These are phyloP conservation scores for Clinocottus analis DNA, from an alignment of 2,113 vertebrate species.

Conservation along the genomic window DNA sequence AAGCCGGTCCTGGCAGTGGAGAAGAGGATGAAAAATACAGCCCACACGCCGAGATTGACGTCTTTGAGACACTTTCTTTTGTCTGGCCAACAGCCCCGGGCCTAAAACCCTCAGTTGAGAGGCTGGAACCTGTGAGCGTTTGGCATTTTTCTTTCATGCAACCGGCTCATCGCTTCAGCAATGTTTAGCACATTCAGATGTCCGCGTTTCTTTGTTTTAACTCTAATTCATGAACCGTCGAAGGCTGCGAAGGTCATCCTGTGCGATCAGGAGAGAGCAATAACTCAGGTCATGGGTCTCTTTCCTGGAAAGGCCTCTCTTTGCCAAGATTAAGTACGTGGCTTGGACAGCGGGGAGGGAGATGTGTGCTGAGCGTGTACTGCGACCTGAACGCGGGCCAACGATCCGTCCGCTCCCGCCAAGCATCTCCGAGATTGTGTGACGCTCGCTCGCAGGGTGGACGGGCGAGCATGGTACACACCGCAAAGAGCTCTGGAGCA, in stretches of 20 bases:
- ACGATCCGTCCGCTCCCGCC: slow-evolving; percentile 20
- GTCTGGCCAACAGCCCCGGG: not conserved
- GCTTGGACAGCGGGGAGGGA: slow-evolving; percentile 29
- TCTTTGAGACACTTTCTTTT: not conserved
- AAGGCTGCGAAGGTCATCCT: slow-evolving; percentile 11
- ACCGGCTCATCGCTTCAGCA: not conserved
- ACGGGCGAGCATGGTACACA: slow-evolving; percentile 46
- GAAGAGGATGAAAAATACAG: not conserved
- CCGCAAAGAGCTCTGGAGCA: slow-evolving; percentile 24
- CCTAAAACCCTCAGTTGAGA: not conserved
- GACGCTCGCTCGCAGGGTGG: slow-evolving; percentile 51
- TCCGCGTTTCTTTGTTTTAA: not conserved
- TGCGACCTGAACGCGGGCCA: slow-evolving; percentile 27
- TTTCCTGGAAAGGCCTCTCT: slow-evolving; percentile 28
- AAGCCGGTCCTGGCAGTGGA: not conserved
- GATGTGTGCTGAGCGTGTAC: slow-evolving; percentile 49
- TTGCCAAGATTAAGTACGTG: slow-evolving; percentile 48
- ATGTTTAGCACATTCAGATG: not conserved
- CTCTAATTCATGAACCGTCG: slow-evolving; percentile 4
- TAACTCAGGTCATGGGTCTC: slow-evolving; percentile 25
- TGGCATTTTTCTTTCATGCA: not conserved
- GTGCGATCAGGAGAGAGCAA: slow-evolving; percentile 8
- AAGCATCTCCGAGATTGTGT: slow-evolving; percentile 24
- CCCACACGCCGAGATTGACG: not conserved
- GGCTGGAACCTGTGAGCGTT: not conserved